A percentile compares a stretch with the other conserved stretches of the same genome.
These are phyloP conservation scores for Oithona nana DNA, from an alignment of 2,888 invertebrate species.

Conservation along the genomic window DNA sequence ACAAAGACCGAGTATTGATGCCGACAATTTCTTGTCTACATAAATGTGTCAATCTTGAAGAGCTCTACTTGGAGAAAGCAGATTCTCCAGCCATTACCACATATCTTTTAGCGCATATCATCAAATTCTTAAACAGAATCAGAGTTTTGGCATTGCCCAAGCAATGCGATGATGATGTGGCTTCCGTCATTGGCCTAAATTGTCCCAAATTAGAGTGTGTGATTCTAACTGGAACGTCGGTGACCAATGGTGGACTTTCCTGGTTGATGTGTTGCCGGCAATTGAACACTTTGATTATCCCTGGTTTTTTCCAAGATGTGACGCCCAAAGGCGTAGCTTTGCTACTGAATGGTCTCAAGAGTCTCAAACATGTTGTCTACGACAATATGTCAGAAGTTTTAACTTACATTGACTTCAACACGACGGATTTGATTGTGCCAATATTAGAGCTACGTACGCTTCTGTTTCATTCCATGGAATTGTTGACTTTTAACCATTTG, in stretches of 20 bases:
- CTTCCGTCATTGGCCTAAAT: neutral
- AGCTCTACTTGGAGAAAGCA: slow-evolving; percentile 10
- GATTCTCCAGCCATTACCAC: slow-evolving; percentile 5
- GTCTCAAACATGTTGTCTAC: slow-evolving; percentile 1
- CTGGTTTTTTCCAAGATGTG: slow-evolving; percentile 6
- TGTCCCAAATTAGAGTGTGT: slow-evolving; percentile 6
- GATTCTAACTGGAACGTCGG: neutral
- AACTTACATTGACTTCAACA: slow-evolving; percentile 12
- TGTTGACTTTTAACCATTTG: slow-evolving; percentile 8
- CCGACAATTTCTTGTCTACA: slow-evolving; percentile 5
- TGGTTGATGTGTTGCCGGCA: slow-evolving; percentile 5
- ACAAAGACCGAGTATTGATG: slow-evolving; percentile 3
- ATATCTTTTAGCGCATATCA: slow-evolving; percentile 4
- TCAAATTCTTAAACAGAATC: neutral
- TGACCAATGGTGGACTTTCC: slow-evolving; percentile 4
- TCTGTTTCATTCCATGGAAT: slow-evolving; percentile 6
- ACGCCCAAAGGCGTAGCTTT: slow-evolving; percentile 12
- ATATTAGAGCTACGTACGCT: neutral
- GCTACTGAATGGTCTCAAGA: neutral
- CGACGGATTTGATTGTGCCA: neutral
- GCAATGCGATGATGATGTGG: slow-evolving; percentile 10
- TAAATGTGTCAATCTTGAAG: slow-evolving; percentile 2
- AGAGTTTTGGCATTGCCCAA: slow-evolving; percentile 3
- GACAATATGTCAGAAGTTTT: slow-evolving; percentile 10
- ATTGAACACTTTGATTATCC: slow-evolving; percentile 6